phyloP scores from a whole-genome alignment of 1,140 invertebrate genomes.

The Delia radicum region DNA sequence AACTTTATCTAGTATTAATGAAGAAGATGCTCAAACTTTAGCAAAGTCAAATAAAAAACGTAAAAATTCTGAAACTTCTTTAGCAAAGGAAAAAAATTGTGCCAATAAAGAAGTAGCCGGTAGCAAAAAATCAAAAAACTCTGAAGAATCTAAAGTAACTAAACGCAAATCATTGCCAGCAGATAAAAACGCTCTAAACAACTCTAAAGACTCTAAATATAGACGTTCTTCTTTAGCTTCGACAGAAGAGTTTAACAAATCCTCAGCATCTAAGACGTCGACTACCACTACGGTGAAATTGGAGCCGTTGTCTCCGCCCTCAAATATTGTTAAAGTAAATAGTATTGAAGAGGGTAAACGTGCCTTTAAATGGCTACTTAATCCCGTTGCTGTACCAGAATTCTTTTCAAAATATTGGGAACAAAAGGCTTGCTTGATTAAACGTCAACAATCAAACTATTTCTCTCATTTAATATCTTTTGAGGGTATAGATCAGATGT shows the following conservation, averaged over 20 bases:
- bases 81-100: not conserved
- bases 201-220: not conserved
- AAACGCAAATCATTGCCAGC: constrained; percentile 24
- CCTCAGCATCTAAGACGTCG: not conserved
- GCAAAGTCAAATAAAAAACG: not conserved
- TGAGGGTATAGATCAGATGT: constrained; percentile 72
- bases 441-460: constrained; percentile 66
- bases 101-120: not conserved
- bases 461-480: constrained; percentile 77
- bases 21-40: not conserved
- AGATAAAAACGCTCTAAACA: not conserved
- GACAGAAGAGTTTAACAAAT: not conserved
- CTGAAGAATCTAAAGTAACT: not conserved
- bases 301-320: constrained; percentile 25
- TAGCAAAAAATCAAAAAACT: not conserved
- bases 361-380: constrained; percentile 70
- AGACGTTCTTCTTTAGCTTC: not conserved
- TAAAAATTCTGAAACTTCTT: not conserved
- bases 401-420: constrained; percentile 80
- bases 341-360: constrained; percentile 62
- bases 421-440: constrained; percentile 73
- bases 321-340: constrained; percentile 39
- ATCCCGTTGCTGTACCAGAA: constrained; percentile 63
- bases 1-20: not conserved
- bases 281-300: constrained; percentile 12